Conservation (phyloP, 2,113 vertebrate genomes). For the Sander vitreus region DNA sequence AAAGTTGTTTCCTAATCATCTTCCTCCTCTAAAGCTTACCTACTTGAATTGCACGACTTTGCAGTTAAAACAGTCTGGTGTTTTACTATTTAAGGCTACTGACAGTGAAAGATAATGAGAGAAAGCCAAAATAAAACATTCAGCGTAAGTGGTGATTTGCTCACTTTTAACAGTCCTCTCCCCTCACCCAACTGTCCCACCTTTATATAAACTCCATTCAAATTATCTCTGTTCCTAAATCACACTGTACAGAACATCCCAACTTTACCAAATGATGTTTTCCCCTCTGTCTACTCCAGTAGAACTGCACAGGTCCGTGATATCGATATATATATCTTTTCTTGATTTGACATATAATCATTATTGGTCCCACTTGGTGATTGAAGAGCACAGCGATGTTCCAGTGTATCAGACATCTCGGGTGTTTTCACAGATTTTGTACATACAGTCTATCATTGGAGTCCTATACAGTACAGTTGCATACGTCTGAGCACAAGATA, state of each 20-base stretch:
- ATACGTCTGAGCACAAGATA: slow-evolving; percentile 81
- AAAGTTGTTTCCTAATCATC: slow-evolving; percentile 45
- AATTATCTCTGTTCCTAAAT: slow-evolving; percentile 36
- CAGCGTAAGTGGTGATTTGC: slow-evolving; percentile 27
- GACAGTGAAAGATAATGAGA: slow-evolving; percentile 35
- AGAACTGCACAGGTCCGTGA: slow-evolving; percentile 59
- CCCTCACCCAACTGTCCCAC: slow-evolving; percentile 8
- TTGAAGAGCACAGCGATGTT: slow-evolving; percentile 70
- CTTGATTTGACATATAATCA: slow-evolving; percentile 68
- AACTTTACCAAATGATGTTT: slow-evolving; percentile 37
- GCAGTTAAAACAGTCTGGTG: slow-evolving; percentile 42
- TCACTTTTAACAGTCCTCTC: slow-evolving; percentile 34
- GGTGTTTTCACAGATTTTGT: slow-evolving; percentile 67
- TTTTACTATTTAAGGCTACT: slow-evolving; percentile 43
- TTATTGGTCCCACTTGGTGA: slow-evolving; percentile 60
- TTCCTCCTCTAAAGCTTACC: slow-evolving; percentile 54
- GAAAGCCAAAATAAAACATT: slow-evolving; percentile 26
- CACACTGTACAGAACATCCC: slow-evolving; percentile 62
- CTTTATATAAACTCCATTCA: slow-evolving; percentile 4
- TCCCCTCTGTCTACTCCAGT: slow-evolving; percentile 9
- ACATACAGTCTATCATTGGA: slow-evolving; percentile 76
- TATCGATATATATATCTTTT: slow-evolving; percentile 55
- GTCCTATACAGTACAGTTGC: slow-evolving; percentile 75
- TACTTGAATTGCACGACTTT: slow-evolving; percentile 71
- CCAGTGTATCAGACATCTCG: slow-evolving; percentile 45